Conservation (phyloP, 2,113 vertebrate genomes). For the Campylorhamphus procurvoides region DNA sequence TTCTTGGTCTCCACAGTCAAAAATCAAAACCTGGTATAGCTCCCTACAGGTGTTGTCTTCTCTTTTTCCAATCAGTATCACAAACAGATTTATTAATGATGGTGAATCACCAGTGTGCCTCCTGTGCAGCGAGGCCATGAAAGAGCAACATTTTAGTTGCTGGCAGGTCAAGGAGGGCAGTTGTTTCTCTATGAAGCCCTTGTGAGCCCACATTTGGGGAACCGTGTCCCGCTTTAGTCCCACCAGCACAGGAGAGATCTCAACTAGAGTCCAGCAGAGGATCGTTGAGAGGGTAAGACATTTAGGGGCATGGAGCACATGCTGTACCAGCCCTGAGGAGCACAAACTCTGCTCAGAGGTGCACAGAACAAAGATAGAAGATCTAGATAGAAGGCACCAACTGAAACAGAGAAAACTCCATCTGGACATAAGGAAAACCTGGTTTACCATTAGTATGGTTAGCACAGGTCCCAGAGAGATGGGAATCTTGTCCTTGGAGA, state of each 20-base stretch:
- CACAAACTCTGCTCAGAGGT: background rate
- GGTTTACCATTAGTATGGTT: background rate
- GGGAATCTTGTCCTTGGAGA: background rate
- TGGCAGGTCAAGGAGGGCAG: background rate
- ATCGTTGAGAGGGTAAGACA: background rate
- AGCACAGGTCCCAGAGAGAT: background rate
- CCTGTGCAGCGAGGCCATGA: fast-evolving
- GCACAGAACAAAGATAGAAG: background rate
- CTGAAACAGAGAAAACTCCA: background rate
- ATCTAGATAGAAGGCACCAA: background rate
- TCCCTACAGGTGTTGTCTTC: background rate
- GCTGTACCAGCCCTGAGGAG: background rate
- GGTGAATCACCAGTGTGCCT: background rate
- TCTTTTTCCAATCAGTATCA: background rate
- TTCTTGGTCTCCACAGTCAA: background rate
- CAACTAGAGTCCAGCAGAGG: background rate
- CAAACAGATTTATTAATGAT: background rate
- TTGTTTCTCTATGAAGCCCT: background rate
- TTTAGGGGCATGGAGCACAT: background rate
- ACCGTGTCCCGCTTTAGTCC: background rate
- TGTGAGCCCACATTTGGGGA: background rate
- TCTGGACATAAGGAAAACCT: background rate
- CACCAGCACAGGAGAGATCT: background rate
- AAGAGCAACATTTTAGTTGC: background rate
- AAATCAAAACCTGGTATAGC: background rate